Conservation (phyloP, 1,140 invertebrate species). For the Palaemon carinicauda region DNA sequence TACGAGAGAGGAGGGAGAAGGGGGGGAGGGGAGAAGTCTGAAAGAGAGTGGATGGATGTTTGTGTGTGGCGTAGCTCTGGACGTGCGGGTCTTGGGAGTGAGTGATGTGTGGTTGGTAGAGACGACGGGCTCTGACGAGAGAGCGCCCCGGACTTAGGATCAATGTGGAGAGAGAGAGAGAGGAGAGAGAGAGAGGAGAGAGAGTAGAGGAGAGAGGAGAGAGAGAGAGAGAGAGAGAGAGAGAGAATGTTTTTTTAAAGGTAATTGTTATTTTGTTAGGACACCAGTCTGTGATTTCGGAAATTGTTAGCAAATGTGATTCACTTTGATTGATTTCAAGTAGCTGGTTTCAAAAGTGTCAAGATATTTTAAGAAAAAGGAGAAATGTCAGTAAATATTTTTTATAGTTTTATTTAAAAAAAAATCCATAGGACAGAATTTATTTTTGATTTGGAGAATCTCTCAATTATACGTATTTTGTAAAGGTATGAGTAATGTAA, state of each 20-base stretch:
- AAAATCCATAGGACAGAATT: no score
- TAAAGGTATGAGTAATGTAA: no score
- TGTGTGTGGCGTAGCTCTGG: constrained; percentile 26
- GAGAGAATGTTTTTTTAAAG: background rate
- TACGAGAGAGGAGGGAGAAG: background rate
- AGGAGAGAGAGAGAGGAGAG: background rate
- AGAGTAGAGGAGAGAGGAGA: background rate
- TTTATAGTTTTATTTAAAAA: no score
- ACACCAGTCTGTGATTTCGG: no score
- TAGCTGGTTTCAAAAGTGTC: no score
- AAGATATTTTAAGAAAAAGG: no score
- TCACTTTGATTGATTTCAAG: no score
- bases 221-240: constrained; percentile 26
- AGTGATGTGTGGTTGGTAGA: constrained; percentile 52
- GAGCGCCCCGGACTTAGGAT: constrained; percentile 31
- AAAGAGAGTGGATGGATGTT: background rate
- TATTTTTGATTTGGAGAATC: no score
- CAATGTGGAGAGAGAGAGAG: constrained; percentile 23
- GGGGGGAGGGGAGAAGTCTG: background rate
- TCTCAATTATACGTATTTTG: no score
- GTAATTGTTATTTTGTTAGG: background rate
- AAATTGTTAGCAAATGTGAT: no score
- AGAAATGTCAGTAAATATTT: no score
- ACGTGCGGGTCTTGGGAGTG: constrained; percentile 43
- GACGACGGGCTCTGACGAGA: constrained; percentile 46